Evolutionary conservation across 2,797 vertebrate genomes (phyloP), one percentile per base, ranked within the genome.

Genomic region (Schizopygopsis malacanthus): DNA sequence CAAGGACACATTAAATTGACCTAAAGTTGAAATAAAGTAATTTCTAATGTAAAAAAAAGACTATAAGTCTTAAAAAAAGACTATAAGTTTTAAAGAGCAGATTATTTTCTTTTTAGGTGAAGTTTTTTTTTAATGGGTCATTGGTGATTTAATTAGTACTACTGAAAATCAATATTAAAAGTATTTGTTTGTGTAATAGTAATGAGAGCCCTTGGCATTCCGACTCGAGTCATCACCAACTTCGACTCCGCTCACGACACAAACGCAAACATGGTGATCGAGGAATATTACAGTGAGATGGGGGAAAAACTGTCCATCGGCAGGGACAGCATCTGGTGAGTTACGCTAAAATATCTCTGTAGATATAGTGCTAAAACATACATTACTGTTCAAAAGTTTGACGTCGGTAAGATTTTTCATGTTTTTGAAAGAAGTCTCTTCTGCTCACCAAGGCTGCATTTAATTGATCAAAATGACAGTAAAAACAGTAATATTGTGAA

Each of bases 201-300:
- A 43, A 96, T 97, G 97, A 94, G 97, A 86, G 95, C 93, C 87
- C 94, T 98, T 18, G 97, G 97, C 81, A 95, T 97, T 90, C 97
- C 97, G 2, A 95, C 95, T 2, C 96, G 97, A 0, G 94, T 97
- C 2, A 87, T 97, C 91, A 97, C 97, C 69, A 97, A 97, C 94
- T 97, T 94, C 88, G 94, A 97, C 91, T 98, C 97, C 0, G 97
- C 96, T 54, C 97, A 98, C 0, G 97, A 98, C 93, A 97, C 95
- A 52, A 95, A 97, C 0, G 90, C 43, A 37, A 97, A 97, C 90
- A 92, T 98, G 91, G 93, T 95, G 78, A 97, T 98, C 9, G 97
- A 98, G 82, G 96, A 97, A 84, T 97, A 91, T 87, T 97, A 97
- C 61, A 95, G 91, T 10, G 91, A 90, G 86, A 96, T 84, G 0